phyloP scores from a whole-genome alignment of 2,888 invertebrate genomes.

The Rhynchonema sp. region DNA sequence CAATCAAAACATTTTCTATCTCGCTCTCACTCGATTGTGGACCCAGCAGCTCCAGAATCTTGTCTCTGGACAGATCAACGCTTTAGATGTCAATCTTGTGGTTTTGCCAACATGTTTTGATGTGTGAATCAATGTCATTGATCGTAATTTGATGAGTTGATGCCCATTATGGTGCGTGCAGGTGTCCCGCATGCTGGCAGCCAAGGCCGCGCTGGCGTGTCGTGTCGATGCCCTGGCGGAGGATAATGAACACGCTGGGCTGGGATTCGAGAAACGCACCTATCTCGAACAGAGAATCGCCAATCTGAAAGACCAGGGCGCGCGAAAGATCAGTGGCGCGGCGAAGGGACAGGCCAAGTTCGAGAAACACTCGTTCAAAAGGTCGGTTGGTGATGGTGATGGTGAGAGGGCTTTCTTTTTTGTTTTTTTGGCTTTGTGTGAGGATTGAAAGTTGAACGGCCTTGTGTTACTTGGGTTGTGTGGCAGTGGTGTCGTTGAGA shows the following conservation, averaged over 20 bases:
- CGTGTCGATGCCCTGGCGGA: conserved; percentile 91
- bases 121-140: no score
- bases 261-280: conserved; percentile 72
- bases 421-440: neutral
- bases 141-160: no score
- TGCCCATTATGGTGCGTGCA: no score
- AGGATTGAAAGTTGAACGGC: neutral
- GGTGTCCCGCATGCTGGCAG: conserved; percentile 77
- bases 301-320: conserved; percentile 42
- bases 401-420: neutral
- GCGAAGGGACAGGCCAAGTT: conserved; percentile 71
- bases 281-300: conserved; percentile 58
- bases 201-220: conserved; percentile 76
- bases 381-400: conserved; percentile 38
- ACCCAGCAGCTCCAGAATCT: no score
- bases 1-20: neutral
- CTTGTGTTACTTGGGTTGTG: neutral
- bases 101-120: no score
- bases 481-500: no score
- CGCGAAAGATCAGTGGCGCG: conserved; percentile 59
- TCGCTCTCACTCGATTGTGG: neutral
- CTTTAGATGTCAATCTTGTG: no score
- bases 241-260: conserved; percentile 42
- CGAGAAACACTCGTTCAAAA: conserved; percentile 71
- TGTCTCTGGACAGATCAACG: no score